These are phyloP conservation scores for Brachionus koreanus DNA, from an alignment of 1,140 invertebrate genomes.

Conservation along the genomic window DNA sequence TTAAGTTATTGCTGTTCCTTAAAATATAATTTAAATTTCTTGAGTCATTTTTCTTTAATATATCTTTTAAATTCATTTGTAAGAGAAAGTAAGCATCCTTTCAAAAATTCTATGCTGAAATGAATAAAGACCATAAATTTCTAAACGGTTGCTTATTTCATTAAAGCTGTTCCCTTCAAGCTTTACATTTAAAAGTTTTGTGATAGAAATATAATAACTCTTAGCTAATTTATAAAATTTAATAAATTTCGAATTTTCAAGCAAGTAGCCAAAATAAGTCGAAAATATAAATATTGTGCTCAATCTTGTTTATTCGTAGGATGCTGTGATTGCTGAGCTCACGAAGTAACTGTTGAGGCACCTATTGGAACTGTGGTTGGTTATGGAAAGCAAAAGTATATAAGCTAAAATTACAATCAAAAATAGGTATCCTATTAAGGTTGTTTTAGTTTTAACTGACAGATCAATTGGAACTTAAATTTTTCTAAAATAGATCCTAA, in stretches of 20 bases:
- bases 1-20: too few relatives aligned
- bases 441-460: slow-evolving; percentile 74
- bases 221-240: too few relatives aligned
- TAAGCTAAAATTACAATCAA: slow-evolving; percentile 57
- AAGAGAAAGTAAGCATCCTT: too few relatives aligned
- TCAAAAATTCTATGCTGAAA: too few relatives aligned
- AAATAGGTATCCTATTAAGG: slow-evolving; percentile 67
- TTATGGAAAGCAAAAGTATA: slow-evolving; percentile 45
- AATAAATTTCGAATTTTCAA: slow-evolving; percentile 43
- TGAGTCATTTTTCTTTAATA: too few relatives aligned
- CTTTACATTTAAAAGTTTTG: too few relatives aligned
- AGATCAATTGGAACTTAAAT: slow-evolving; percentile 67
- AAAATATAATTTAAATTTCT: too few relatives aligned
- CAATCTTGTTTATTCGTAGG: not conserved
- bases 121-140: too few relatives aligned
- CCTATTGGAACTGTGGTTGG: slow-evolving; percentile 44
- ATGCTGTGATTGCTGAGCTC: slow-evolving; percentile 42
- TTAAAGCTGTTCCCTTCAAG: too few relatives aligned
- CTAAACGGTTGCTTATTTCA: too few relatives aligned
- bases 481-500: not conserved
- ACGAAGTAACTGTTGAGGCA: slow-evolving; percentile 45
- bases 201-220: too few relatives aligned
- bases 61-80: too few relatives aligned
- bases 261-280: slow-evolving; percentile 50
- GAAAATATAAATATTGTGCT: slow-evolving; percentile 53